Base-by-base conservation (phyloP, 1,140 invertebrate species). In the Rhysida immarginata region DNA sequence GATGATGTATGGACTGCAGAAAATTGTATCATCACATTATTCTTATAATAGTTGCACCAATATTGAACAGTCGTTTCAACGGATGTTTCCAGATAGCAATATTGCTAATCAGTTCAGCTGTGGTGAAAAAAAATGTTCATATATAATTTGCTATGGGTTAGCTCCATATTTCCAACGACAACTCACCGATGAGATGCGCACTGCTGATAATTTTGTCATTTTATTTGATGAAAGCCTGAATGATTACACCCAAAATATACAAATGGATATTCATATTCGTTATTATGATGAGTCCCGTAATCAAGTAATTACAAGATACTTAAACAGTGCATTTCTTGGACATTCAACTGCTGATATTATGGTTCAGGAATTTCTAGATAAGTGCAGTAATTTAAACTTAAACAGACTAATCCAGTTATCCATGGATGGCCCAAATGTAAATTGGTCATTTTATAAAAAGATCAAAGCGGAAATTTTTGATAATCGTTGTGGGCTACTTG, bases 381-480 rank as follows among this genome's bases (percentile, higher is more conserved):
- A n/a, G n/a, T n/a, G n/a, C n/a, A n/a, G n/a, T n/a, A n/a, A n/a
- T n/a, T n/a, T n/a, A n/a, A 29, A 16, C n/a, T 25, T 52, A 41
- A 50, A n/a, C 1, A 49, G 35, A 13, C 23, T 56, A 35, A 14
- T 56, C 18, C 45, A 49, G 20, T 18, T 56, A 13, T 26, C 45
- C 5, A 56, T 49, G 45, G 55, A 56, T 51, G 55, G 55, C 18
- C 55, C 55, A 16, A 51, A 49, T 56, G 55, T 56, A 3, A 56
- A 56, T 25, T n/a, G n/a, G n/a, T n/a, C n/a, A n/a, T n/a, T n/a
- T n/a, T n/a, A n/a, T n/a, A n/a, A n/a, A n/a, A n/a, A n/a, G n/a
- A n/a, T n/a, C n/a, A n/a, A n/a, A n/a, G n/a, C n/a, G n/a, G n/a
- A n/a, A n/a, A n/a, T n/a, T 51, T n/a, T n/a, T n/a, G n/a, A n/a